Conservation (phyloP, 1,140 invertebrate genomes). For the Oryctes rhinoceros region DNA sequence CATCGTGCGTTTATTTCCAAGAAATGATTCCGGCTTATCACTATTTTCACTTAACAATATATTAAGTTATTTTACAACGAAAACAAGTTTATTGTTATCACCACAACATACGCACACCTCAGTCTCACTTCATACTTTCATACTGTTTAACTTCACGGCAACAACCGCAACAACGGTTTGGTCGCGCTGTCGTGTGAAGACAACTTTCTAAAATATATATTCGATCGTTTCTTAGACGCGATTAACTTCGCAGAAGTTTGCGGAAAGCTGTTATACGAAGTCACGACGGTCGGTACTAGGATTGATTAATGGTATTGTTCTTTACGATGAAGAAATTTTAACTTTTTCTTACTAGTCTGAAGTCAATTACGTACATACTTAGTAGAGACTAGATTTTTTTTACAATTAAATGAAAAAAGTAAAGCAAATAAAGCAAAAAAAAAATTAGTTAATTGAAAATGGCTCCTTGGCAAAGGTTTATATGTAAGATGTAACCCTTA, state of each 20-base stretch:
- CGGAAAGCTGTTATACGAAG: neutral
- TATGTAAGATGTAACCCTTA: too few relatives aligned
- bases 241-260: neutral
- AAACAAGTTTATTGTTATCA: neutral
- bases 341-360: too few relatives aligned
- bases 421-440: too few relatives aligned
- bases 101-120: neutral
- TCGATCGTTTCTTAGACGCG: neutral
- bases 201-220: conserved; percentile 29
- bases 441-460: too few relatives aligned
- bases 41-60: neutral
- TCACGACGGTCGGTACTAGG: too few relatives aligned
- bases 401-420: too few relatives aligned
- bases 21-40: neutral
- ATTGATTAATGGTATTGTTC: too few relatives aligned
- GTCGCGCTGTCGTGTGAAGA: neutral
- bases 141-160: neutral
- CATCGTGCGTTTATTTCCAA: neutral
- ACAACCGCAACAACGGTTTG: neutral
- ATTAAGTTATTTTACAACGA: neutral
- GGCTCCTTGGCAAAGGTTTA: too few relatives aligned
- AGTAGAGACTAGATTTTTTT: too few relatives aligned
- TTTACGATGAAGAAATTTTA: too few relatives aligned
- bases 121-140: neutral
- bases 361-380: too few relatives aligned